Evolutionary conservation across 1,140 invertebrate genomes (phyloP).

Genomic region (Wiebesia pumilae): DNA sequence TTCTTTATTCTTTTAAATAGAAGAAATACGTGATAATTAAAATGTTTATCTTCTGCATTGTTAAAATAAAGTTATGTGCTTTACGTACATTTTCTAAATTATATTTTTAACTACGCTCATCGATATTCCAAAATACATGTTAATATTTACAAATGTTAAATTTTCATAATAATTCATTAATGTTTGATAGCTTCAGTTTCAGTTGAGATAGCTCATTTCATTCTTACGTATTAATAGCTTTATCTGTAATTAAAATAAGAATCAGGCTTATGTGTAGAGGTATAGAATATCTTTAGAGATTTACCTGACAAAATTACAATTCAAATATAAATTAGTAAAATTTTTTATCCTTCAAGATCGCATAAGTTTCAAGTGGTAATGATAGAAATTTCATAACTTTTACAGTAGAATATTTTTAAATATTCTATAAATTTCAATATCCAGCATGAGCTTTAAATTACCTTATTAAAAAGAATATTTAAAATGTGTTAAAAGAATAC

Average conservation of each 20-base stretch:
- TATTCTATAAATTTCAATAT: neutral
- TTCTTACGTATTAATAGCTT: neutral
- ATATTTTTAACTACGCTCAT: no score
- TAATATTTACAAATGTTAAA: no score
- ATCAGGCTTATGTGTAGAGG: neutral
- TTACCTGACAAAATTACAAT: neutral
- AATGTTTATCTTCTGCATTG: no score
- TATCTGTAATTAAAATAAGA: neutral
- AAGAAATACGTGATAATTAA: no score
- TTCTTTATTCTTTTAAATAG: no score
- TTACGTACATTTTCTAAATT: no score
- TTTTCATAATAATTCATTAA: no score
- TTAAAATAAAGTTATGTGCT: no score
- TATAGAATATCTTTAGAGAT: neutral
- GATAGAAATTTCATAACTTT: neutral
- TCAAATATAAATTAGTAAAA: neutral
- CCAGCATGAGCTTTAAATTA: neutral
- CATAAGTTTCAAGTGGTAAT: neutral
- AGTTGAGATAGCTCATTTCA: no score
- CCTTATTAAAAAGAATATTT: neutral
- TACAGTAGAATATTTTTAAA: neutral
- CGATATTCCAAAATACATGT: no score
- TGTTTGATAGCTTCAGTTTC: neutral
- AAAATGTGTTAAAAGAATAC: neutral
- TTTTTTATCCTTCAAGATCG: neutral